phyloP scores from a whole-genome alignment of 2,888 invertebrate species.

The Eupsilia transversa region DNA sequence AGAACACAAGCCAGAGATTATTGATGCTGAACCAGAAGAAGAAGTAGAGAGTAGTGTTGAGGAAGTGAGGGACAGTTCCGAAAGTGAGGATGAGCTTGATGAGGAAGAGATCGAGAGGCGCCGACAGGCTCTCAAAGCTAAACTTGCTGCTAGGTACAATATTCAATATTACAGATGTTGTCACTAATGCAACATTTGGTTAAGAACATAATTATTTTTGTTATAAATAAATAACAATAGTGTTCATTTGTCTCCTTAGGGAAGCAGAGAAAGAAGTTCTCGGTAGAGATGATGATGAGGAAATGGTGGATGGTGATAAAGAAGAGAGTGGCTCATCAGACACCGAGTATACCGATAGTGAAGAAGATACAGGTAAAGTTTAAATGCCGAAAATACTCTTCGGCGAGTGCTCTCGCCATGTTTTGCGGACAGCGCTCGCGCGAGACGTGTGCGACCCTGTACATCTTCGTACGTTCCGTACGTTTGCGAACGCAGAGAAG shows the following conservation, averaged over 20 bases:
- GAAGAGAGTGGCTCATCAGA: conserved; percentile 94
- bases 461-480: not conserved
- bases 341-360: conserved; percentile 96
- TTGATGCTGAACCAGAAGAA: conserved; percentile 85
- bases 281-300: conserved; percentile 93
- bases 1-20: conserved; percentile 89
- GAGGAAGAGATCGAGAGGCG: conserved; percentile 96
- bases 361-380: conserved; percentile 94
- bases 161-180: not conserved
- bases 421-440: not conserved
- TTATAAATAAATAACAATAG: no score
- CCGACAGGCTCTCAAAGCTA: conserved; percentile 90
- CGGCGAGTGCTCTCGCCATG: no score
- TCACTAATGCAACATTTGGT: not conserved
- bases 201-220: not conserved
- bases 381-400: no score
- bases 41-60: conserved; percentile 87
- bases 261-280: conserved; percentile 94
- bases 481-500: no score
- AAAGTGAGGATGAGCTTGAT: conserved; percentile 96
- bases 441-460: not conserved
- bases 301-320: conserved; percentile 91
- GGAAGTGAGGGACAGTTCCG: conserved; percentile 87
- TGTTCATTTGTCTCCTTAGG: conserved; percentile 67
- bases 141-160: conserved; percentile 83